Percentiles rank a stretch among this genome's conserved stretches.
These are phyloP conservation scores for Pseudomugil tenellus DNA, from an alignment of 2,797 vertebrate genomes.

Conservation along the genomic window DNA sequence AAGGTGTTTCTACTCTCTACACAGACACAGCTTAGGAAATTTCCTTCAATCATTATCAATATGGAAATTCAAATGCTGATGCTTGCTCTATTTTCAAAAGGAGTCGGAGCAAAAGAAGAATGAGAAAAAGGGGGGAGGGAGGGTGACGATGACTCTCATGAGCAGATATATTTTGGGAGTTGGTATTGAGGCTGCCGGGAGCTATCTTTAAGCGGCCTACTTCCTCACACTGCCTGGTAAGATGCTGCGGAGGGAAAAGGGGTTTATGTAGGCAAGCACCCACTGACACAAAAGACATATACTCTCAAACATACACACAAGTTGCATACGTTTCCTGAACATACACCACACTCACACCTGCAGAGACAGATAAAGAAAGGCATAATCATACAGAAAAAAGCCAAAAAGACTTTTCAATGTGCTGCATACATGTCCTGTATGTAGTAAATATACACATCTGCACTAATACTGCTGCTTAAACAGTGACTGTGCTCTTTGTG, in stretches of 20 bases:
- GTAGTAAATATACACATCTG: constrained; percentile 3
- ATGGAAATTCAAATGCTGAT: constrained; percentile 44
- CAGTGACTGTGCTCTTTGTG: constrained; percentile 62
- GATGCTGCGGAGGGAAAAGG: constrained; percentile 61
- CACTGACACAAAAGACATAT: constrained; percentile 9
- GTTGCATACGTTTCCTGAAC: constrained; percentile 14
- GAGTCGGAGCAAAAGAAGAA: constrained; percentile 58
- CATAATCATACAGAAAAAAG: constrained; percentile 10
- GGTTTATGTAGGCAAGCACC: constrained; percentile 51
- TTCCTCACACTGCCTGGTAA: constrained; percentile 75
- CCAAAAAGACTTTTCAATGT: constrained; percentile 23
- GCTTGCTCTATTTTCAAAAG: constrained; percentile 48
- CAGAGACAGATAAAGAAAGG: constrained; percentile 2
- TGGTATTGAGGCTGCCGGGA: constrained; percentile 82
- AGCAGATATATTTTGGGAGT: constrained; percentile 83
- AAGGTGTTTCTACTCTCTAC: constrained; percentile 7
- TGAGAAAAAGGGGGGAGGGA: constrained; percentile 51
- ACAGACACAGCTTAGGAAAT: constrained; percentile 12
- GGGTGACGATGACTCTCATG: constrained; percentile 70
- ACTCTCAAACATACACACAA: background rate
- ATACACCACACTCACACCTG: constrained; percentile 8
- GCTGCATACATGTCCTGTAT: background rate
- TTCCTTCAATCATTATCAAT: constrained; percentile 19
- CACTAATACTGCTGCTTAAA: constrained; percentile 26
- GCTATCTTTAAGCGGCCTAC: constrained; percentile 87